Evolutionary conservation across 2,888 invertebrate species (phyloP).

Genomic region (Mellilla xanthometata): DNA sequence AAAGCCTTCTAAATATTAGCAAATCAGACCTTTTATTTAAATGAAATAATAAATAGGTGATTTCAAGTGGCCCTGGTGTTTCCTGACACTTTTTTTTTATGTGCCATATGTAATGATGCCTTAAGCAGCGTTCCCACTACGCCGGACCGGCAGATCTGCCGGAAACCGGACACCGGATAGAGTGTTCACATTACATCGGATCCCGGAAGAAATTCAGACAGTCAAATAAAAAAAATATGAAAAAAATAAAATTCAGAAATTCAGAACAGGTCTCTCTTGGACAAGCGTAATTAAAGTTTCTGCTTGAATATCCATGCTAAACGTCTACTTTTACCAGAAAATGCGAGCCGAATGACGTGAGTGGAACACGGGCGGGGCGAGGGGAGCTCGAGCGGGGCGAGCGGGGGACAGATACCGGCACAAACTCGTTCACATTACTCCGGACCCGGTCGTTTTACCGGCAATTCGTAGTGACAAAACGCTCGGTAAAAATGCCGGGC

Average conservation of each 20-base stretch:
- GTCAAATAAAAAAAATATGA: too few species aligned
- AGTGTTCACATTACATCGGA: conserved; percentile 20
- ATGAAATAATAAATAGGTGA: too few species aligned
- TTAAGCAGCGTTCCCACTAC: not conserved
- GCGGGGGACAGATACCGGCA: conserved; percentile 26
- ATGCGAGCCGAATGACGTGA: conserved; percentile 29
- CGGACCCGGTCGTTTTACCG: conserved; percentile 23
- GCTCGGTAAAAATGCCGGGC: conserved; percentile 32
- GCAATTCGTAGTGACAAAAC: conserved; percentile 35
- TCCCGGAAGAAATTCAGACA: not conserved
- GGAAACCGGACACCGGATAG: conserved; percentile 35
- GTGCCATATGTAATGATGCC: too few species aligned
- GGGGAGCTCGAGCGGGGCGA: conserved; percentile 19
- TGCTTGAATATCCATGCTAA: conserved; percentile 11
- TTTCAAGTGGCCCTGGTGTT: too few species aligned
- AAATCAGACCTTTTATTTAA: not conserved
- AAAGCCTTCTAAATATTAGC: too few species aligned
- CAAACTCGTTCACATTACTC: conserved; percentile 30
- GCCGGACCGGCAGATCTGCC: conserved; percentile 33
- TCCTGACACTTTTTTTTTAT: too few species aligned
- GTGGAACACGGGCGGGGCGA: conserved; percentile 28
- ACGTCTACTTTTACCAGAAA: conserved; percentile 11
- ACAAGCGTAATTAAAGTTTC: conserved; percentile 35
- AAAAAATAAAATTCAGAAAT: too few species aligned
- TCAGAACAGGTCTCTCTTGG: conserved; percentile 35